Conservation (phyloP, 2,888 invertebrate genomes). For the Ichneumon xanthorius region DNA sequence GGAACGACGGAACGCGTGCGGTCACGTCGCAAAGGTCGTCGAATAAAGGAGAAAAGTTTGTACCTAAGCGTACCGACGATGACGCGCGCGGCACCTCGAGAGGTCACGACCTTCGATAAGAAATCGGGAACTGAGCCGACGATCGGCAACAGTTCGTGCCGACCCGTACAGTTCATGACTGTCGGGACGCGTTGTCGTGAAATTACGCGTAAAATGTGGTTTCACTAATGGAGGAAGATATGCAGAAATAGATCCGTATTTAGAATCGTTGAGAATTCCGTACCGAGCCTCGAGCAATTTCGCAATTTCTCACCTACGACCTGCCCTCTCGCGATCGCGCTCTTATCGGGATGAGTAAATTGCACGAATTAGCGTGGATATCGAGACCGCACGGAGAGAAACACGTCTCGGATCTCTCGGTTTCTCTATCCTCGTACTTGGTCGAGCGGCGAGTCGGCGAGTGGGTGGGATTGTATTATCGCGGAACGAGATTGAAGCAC, state of each 20-base stretch:
- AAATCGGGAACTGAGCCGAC: slow-evolving; percentile 22
- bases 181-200: neutral
- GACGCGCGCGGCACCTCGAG: slow-evolving; percentile 60
- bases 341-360: slow-evolving; percentile 67
- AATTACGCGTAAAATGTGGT: neutral
- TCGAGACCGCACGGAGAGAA: slow-evolving; percentile 41
- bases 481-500: slow-evolving; percentile 53
- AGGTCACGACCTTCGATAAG: slow-evolving; percentile 54
- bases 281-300: slow-evolving; percentile 54
- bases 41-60: slow-evolving; percentile 28
- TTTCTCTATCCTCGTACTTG: slow-evolving; percentile 25
- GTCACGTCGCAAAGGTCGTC: slow-evolving; percentile 57
- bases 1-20: slow-evolving; percentile 48
- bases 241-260: slow-evolving; percentile 37
- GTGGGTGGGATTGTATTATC: slow-evolving; percentile 52
- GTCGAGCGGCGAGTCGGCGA: slow-evolving; percentile 33
- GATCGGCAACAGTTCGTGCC: slow-evolving; percentile 19
- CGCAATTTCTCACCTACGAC: slow-evolving; percentile 66
- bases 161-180: neutral
- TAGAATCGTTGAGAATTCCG: slow-evolving; percentile 43
- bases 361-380: slow-evolving; percentile 64
- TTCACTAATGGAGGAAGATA: neutral
- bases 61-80: slow-evolving; percentile 27
- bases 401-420: slow-evolving; percentile 47
- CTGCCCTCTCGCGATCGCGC: slow-evolving; percentile 56